These are phyloP conservation scores for Sarcophaga carnaria DNA, from an alignment of 2,888 invertebrate genomes.

Conservation along the genomic window DNA sequence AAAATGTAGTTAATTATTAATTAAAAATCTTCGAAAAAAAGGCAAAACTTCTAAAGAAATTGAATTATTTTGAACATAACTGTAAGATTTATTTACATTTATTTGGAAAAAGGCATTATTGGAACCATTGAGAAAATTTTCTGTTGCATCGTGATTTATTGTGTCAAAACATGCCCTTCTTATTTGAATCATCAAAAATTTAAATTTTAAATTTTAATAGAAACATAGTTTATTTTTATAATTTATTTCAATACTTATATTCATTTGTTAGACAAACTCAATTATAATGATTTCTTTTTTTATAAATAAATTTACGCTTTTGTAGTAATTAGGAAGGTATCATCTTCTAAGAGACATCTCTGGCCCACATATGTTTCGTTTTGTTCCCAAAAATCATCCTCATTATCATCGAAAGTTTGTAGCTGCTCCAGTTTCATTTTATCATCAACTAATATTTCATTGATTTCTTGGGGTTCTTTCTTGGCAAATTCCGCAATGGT, in stretches of 20 bases:
- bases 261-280: not conserved
- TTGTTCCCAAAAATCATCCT: slow-evolving; percentile 79
- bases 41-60: no score
- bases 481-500: slow-evolving; percentile 56
- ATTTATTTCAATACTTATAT: not conserved
- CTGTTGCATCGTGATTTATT: no score
- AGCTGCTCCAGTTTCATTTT: slow-evolving; percentile 52
- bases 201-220: no score
- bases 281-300: not conserved
- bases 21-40: no score
- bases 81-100: no score
- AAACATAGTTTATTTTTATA: not conserved
- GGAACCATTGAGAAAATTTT: no score
- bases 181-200: no score
- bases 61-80: no score
- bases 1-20: no score
- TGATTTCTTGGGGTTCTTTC: slow-evolving; percentile 56
- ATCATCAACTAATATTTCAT: slow-evolving; percentile 45
- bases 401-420: slow-evolving; percentile 73
- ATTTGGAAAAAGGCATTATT: no score
- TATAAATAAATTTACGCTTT: slow-evolving; percentile 71
- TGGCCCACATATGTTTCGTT: slow-evolving; percentile 79
- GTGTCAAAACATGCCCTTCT: no score
- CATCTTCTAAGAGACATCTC: slow-evolving; percentile 80
- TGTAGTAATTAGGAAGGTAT: slow-evolving; percentile 75